phyloP scores from a whole-genome alignment of 2,113 vertebrate genomes.

The Otis tarda region DNA sequence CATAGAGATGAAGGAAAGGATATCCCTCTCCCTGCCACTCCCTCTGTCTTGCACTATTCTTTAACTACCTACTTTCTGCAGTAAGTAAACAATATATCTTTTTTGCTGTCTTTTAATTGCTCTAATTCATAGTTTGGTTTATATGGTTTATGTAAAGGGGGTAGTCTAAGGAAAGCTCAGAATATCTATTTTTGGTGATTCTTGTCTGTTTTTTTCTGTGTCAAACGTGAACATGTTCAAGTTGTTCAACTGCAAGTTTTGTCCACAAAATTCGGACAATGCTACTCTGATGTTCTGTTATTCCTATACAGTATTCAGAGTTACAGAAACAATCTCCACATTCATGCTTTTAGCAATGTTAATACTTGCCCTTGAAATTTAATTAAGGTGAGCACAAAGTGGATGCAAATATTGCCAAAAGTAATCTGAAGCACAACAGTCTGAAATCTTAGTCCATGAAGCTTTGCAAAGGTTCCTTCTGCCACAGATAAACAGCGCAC shows the following conservation, averaged over 20 bases:
- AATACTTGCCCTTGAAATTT: not conserved
- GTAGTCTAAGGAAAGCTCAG: not conserved
- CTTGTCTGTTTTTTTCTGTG: not conserved
- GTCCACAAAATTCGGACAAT: not conserved
- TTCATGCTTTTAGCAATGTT: not conserved
- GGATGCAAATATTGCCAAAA: not conserved
- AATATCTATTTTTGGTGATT: not conserved
- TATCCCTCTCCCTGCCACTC: not conserved
- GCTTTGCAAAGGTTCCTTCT: not conserved
- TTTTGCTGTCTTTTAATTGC: not conserved
- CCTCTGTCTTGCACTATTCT: not conserved
- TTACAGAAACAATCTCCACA: not conserved
- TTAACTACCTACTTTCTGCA: not conserved
- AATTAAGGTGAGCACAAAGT: not conserved
- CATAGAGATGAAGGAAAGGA: not conserved
- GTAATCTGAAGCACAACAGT: not conserved
- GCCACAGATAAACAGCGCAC: not conserved
- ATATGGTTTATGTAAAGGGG: not conserved
- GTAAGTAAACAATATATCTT: not conserved
- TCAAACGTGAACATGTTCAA: not conserved
- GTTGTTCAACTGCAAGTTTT: not conserved
- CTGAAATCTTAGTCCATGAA: not conserved
- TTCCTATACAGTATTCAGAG: not conserved
- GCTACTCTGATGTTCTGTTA: not conserved
- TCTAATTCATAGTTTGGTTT: not conserved